Percentiles rank a stretch among this genome's conserved stretches.
Conservation (phyloP, 2,113 vertebrate species). For the Brachionichthys hirsutus region DNA sequence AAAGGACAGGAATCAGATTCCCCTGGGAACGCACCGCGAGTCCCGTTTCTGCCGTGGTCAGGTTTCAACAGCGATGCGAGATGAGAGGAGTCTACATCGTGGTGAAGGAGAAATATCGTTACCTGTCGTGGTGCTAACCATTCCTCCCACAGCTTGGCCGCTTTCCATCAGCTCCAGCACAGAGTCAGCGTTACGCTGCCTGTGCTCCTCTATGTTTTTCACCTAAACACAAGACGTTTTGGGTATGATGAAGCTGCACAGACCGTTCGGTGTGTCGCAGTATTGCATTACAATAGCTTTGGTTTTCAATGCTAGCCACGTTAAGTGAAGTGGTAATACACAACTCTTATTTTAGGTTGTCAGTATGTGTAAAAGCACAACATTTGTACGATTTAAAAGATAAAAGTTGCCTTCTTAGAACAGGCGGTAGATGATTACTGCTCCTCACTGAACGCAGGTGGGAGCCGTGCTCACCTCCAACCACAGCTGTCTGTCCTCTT, state of each 20-base stretch:
- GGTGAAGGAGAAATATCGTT: background rate
- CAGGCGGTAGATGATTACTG: no score
- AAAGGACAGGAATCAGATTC: no score
- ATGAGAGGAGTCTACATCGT: background rate
- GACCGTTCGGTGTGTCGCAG: background rate
- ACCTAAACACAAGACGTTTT: slow-evolving; percentile 77
- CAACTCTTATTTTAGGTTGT: no score
- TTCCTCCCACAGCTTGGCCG: slow-evolving; percentile 95
- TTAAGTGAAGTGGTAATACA: no score
- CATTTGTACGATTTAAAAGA: no score
- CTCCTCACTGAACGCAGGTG: background rate
- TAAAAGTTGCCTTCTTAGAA: no score
- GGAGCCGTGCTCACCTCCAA: slow-evolving; percentile 79
- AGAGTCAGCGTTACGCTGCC: slow-evolving; percentile 89
- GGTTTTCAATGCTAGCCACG: no score
- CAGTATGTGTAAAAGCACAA: no score
- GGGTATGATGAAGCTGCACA: background rate
- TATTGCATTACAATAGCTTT: background rate
- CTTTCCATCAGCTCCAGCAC: slow-evolving; percentile 99
- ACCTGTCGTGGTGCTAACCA: slow-evolving; percentile 99
- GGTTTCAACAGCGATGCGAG: background rate
- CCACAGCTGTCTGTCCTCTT: slow-evolving; percentile 92
- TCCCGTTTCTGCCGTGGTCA: no score
- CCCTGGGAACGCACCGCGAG: no score
- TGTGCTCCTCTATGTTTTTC: slow-evolving; percentile 97